Evolutionary conservation across 2,797 vertebrate species (phyloP), one percentile per base, ranked within the genome.

Genomic region (Danio tinwini): DNA sequence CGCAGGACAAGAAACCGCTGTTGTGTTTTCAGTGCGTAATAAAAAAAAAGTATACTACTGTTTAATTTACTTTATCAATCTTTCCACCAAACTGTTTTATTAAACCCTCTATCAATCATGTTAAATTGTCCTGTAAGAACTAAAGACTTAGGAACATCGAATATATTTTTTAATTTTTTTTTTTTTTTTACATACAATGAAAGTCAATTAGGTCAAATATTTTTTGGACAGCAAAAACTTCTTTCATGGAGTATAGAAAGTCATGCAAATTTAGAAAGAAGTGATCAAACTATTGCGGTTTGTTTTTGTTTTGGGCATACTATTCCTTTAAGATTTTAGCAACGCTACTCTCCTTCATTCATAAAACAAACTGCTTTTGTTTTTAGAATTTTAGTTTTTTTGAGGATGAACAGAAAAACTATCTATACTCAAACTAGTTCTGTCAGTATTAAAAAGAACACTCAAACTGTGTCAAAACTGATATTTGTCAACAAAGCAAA

Each of bases 241-340:
- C 40, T 4, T 47, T 49, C 21, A 49, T 12, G 9, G 45, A 47
- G 67, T 7, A 2, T 14, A 19, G 12, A 49, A 52, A 49, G 11
- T 45, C 19, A 65, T 21, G 5, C 3, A 13, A 12, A 11, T 13
- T 21, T 49, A 7, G 13, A 29, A 49, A 12, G 29, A 17, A 0
- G 5, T 65, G 4, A 29, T 12, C 47, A 29, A 17, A 63, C 9
- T 42, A 37, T 40, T 14, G 3, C 5, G 59, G 45, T 65, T n/a
- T 29, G 7, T 1, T 6, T 17, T 69, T 40, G 53, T 19, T 55
- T 53, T 19, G 16, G 7, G 11, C 13, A 3, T 17, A 13, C n/a
- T 71, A 19, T 42, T n/a, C 16, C 39, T 70, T 70, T 40, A 70
- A 55, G n/a, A 55, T 55, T 71, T 71, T 50, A 71, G 59, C 3